Evolutionary conservation across 2,888 invertebrate species (phyloP), one percentile per base, ranked within the genome.

Genomic region (Pandemis heparana): DNA sequence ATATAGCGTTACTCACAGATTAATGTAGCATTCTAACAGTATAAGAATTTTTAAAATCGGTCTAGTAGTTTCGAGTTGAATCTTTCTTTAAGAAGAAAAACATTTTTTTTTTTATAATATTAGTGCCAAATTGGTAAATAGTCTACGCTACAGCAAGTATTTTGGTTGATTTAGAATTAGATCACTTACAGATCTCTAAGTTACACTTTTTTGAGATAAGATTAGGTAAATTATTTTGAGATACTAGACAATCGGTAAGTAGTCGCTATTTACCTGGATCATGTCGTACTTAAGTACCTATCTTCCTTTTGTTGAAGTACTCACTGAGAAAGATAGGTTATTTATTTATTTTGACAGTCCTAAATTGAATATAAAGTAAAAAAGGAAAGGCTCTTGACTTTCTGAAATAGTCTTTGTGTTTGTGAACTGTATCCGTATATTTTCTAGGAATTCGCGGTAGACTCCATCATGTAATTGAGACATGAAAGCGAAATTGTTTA

Each of bases 341-440:
- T 72, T 67, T 72, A 71, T 68, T 68, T 72, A 68, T 68, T 67
- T 62, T 63, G 46, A 63, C 43, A 71, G 51, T 56, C 46, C 46
- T 59, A 68, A 62, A 68, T 41, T 73, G 59, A 66, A 38, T 38
- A 56, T 14, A 23, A n/a, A 48, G 51, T 23, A 60, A 68, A 73
- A 68, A 68, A 56, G 63, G 39, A 23, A 60, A 48, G 56, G 43
- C n/a, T 62, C 46, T 48, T 59, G 63, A 56, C n/a, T 39, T 48
- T 41, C 59, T 73, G 9, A 64, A 69, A 65, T 60, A 69, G 64
- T 32, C 14, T 64, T 64, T 48, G n/a, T 68, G 38, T 48, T 38
- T 51, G 14, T 41, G 51, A 51, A 65, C 32, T 74, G 41, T 65
- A 53, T 18, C 14, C 16, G 67, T 67, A 51, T 38, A 51, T 56